phyloP scores from a whole-genome alignment of 2,888 invertebrate genomes.

The Phyllotreta cruciferae region DNA sequence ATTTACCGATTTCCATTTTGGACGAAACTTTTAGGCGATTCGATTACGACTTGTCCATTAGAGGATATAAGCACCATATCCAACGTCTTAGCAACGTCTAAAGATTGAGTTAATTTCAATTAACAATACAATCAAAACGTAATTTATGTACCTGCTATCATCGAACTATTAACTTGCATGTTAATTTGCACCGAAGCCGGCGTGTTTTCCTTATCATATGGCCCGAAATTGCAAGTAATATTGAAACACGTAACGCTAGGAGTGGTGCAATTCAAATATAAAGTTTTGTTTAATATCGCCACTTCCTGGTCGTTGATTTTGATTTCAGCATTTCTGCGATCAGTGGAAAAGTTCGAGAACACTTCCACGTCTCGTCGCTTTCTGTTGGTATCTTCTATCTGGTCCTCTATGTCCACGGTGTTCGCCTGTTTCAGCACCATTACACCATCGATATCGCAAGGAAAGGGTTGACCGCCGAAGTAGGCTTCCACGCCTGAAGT shows the following conservation, averaged over 20 bases:
- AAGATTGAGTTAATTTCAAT: no score
- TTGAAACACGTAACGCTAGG: constrained; percentile 50
- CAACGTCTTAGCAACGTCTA: constrained; percentile 48
- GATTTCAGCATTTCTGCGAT: constrained; percentile 27
- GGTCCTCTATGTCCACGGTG: constrained; percentile 31
- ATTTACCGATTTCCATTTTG: constrained; percentile 44
- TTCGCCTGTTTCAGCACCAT: constrained; percentile 9
- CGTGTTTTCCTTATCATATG: constrained; percentile 51
- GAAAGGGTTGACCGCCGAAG: constrained; percentile 48
- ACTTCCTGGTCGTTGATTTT: constrained; percentile 34
- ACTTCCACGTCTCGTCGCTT: constrained; percentile 32
- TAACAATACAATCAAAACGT: no score
- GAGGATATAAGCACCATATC: constrained; percentile 57
- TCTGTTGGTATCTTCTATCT: constrained; percentile 48
- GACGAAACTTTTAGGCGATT: constrained; percentile 45
- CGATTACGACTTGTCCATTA: constrained; percentile 50
- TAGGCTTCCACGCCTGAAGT: constrained; percentile 43
- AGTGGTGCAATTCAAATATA: constrained; percentile 57
- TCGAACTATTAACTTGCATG: constrained; percentile 52
- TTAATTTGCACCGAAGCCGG: constrained; percentile 54
- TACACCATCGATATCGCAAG: constrained; percentile 45
- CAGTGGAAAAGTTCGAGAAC: constrained; percentile 28
- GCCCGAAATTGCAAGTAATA: constrained; percentile 55
- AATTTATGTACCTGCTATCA: constrained; percentile 54
- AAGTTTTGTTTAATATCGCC: constrained; percentile 42